Evolutionary conservation across 2,797 vertebrate species (phyloP), one percentile per base, ranked within the genome.

Genomic region (Masticophis lateralis): DNA sequence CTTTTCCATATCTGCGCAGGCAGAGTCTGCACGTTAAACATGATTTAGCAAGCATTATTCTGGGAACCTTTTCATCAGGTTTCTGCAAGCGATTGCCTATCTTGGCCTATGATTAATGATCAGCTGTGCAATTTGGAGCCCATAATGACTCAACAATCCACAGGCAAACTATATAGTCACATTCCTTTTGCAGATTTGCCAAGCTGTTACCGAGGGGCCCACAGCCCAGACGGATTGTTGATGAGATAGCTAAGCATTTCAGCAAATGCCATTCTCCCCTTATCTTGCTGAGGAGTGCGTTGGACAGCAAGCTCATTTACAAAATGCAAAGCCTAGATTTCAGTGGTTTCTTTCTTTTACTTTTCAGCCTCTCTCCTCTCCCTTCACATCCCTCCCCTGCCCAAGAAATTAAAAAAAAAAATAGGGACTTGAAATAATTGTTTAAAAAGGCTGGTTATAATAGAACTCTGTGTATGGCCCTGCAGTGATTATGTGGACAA

Each of bases 31-130:
- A 98, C 98, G 98, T 98, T 98, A 98, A 98, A 98, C 98, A 97
- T 98, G 98, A 98, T 98, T 98, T 98, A 96, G 94, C 97, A 96
- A 96, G 97, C 98, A 98, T 98, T 98, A 97, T 98, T 97, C 97
- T 93, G 96, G 93, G 96, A 91, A 97, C 94, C 97, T 98, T 98
- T 98, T 98, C 98, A 97, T 98, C 94, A 94, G 96, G 94, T 97
- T 96, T 97, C 97, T 90, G 95, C 96, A 53, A 91, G 97, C 95
- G 97, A 98, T 98, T 98, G 98, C 97, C 98, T 98, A 98, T 98
- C 98, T 98, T 97, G 97, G 97, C 97, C 98, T 98, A 97, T 98
- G 98, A 98, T 98, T 98, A 98, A 98, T 98, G 98, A 98, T 98
- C 98, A 97, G 98, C 98, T 98, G 96, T 97, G 98, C 97, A 98